Conservation (phyloP, 1,140 invertebrate species). For the Pantala flavescens region DNA sequence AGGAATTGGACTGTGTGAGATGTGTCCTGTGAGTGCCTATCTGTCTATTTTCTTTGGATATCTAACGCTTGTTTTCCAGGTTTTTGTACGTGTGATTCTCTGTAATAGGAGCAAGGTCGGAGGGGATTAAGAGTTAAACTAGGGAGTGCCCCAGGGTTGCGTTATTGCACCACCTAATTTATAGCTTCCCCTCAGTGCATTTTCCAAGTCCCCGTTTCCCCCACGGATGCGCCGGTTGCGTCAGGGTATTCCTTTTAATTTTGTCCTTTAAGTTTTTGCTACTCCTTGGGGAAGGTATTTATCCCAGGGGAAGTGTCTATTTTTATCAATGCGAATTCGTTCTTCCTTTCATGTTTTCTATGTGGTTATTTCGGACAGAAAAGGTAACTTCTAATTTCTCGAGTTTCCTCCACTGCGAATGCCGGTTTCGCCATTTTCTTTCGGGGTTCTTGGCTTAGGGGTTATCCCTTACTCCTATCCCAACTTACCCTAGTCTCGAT, state of each 20-base stretch:
- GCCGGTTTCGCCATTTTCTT: too few relatives aligned
- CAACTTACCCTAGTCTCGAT: too few relatives aligned
- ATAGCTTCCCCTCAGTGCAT: background rate
- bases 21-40: background rate
- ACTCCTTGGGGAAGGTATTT: background rate
- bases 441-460: too few relatives aligned
- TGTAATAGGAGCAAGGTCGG: background rate
- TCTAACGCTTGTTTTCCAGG: background rate
- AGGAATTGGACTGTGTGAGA: background rate
- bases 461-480: too few relatives aligned
- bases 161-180: background rate
- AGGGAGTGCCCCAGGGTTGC: background rate
- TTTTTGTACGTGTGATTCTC: background rate
- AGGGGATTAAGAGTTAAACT: too few relatives aligned
- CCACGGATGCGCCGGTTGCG: background rate
- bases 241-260: background rate
- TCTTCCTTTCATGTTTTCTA: too few relatives aligned
- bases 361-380: too few relatives aligned
- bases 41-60: background rate
- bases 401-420: too few relatives aligned
- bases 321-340: too few relatives aligned
- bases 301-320: too few relatives aligned
- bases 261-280: background rate
- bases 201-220: background rate
- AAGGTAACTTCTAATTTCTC: too few relatives aligned